These are phyloP conservation scores for Ophion ventricosus DNA, from an alignment of 2,888 invertebrate species.

Conservation along the genomic window DNA sequence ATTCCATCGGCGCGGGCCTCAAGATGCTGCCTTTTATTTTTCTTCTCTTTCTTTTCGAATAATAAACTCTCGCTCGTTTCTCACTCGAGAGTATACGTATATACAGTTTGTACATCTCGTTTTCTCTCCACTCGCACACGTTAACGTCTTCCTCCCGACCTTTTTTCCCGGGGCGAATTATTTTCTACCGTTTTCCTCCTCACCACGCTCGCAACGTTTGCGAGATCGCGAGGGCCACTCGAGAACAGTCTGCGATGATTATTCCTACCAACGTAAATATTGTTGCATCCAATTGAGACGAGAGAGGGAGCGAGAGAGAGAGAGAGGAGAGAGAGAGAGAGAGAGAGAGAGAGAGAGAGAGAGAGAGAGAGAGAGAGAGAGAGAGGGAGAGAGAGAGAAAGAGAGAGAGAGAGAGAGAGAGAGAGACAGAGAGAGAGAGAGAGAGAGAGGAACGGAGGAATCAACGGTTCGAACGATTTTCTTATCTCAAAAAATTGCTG, in stretches of 20 bases:
- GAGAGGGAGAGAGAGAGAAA: background rate
- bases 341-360: too few relatives aligned
- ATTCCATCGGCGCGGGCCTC: slow-evolving; percentile 71
- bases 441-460: too few relatives aligned
- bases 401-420: background rate
- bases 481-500: background rate
- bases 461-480: background rate
- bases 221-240: slow-evolving; percentile 35
- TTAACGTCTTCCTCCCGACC: slow-evolving; percentile 1
- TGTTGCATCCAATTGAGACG: slow-evolving; percentile 35
- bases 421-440: too few relatives aligned
- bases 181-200: slow-evolving; percentile 14
- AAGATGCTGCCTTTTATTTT: slow-evolving; percentile 40
- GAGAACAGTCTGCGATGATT: slow-evolving; percentile 48
- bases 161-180: background rate
- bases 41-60: slow-evolving; percentile 48
- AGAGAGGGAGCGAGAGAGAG: background rate
- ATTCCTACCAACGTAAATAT: slow-evolving; percentile 51
- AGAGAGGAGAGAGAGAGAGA: too few relatives aligned
- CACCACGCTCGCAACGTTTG: background rate
- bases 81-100: slow-evolving; percentile 10
- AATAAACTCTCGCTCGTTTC: slow-evolving; percentile 62
- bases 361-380: background rate
- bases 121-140: slow-evolving; percentile 20
- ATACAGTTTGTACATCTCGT: slow-evolving; percentile 2